phyloP scores from a whole-genome alignment of 2,797 vertebrate genomes.

The Enteromius paludinosus region DNA sequence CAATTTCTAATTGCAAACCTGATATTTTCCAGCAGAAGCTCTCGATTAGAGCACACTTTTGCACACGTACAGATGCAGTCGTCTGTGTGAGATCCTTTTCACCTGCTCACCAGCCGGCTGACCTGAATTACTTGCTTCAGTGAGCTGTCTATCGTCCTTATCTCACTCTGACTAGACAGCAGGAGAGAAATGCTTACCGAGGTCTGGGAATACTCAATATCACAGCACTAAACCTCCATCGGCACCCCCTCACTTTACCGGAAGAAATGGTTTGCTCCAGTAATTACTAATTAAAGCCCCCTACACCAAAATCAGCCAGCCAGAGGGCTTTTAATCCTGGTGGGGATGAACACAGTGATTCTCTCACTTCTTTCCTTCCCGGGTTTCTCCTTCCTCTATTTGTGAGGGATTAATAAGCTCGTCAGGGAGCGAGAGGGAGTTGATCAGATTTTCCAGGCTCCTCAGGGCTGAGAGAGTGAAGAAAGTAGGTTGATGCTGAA shows the following conservation, averaged over 20 bases:
- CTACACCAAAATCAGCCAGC: conserved; percentile 63
- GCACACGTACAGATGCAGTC: conserved; percentile 38
- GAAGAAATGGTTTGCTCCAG: conserved; percentile 62
- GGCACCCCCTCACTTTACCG: conserved; percentile 37
- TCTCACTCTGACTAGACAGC: conserved; percentile 58
- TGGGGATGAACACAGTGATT: conserved; percentile 44
- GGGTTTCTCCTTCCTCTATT: conserved; percentile 57
- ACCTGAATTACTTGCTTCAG: conserved; percentile 69
- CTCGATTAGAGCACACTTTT: conserved; percentile 11
- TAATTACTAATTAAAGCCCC: conserved; percentile 71
- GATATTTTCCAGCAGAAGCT: background rate
- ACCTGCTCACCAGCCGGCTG: conserved; percentile 62
- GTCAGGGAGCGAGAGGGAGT: conserved; percentile 68
- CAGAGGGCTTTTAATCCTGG: conserved; percentile 58
- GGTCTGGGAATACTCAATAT: conserved; percentile 49
- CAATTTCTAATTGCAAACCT: background rate
- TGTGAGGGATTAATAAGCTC: conserved; percentile 72
- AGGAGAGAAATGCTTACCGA: conserved; percentile 62
- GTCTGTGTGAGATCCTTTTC: conserved; percentile 40
- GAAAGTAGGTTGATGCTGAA: conserved; percentile 34
- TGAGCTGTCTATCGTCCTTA: conserved; percentile 62
- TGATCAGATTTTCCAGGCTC: conserved; percentile 73
- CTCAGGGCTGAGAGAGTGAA: conserved; percentile 52
- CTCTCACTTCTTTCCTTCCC: conserved; percentile 23
- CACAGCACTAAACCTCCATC: conserved; percentile 30